Evolutionary conservation across 2,888 invertebrate genomes (phyloP), one percentile per base, ranked within the genome.

Genomic region (Tipula lateralis): DNA sequence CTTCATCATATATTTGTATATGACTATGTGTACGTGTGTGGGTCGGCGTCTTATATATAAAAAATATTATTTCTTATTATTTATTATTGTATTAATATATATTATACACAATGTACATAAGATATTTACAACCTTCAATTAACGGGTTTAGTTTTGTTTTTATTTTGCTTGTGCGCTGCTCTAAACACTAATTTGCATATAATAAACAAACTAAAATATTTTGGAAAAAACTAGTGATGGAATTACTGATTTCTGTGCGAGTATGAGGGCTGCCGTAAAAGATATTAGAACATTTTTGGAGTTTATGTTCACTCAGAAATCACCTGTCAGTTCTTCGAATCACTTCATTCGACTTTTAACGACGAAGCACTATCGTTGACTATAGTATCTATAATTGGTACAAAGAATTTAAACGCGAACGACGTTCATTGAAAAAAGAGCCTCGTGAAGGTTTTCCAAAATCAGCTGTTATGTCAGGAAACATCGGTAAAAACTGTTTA

Each of bases 131-230:
- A 66, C 66, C 66, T 66, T 66, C 66, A 66, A 66, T 66, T 66
- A 66, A 66, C 66, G 66, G 66, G 66, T 66, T 66, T 66, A 66
- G 66, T 66, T 66, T 66, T 66, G 66, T 66, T 66, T 66, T 7
- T 19, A 24, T 24, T 66, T 24, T 66, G 66, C 7, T 50, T 50
- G 44, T 16, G 4, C 39, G 39, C 13, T 13, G 39, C 24, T 66
- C 66, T 66, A 24, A 66, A 66, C 66, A 24, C 13, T 66, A 66
- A 66, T 66, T 66, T 66, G 66, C 66, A 66, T 66, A 39, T 13
- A 13, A n/a, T 13, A n/a, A 39, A 39, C 1, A 13, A 5, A 32
- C 7, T 5, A 32, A 39, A 39, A 39, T 9, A 66, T 66, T 66
- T 50, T 50, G n/a, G n/a, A n/a, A 24, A 66, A 66, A 66, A 66